Evolutionary conservation across 2,113 vertebrate genomes (phyloP).

Genomic region (Arizona elegans): DNA sequence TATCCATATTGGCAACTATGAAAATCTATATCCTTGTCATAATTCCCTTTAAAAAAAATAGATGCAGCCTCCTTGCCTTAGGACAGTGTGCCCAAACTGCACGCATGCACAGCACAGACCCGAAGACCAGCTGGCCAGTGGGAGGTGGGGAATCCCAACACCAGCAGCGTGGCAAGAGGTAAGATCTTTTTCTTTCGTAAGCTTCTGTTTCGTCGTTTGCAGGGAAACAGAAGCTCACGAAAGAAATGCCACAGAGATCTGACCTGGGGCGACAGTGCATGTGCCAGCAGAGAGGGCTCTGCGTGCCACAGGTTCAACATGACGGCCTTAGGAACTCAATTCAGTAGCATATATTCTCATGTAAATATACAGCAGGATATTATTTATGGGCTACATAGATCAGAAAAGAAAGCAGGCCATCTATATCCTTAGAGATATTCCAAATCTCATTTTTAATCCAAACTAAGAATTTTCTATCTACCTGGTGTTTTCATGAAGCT

Average conservation of each 20-base stretch:
- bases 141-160: too few species aligned
- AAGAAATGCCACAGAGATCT: too few species aligned
- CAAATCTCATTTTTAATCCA: neutral
- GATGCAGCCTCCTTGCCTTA: neutral
- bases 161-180: too few species aligned
- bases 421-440: neutral
- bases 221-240: too few species aligned
- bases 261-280: too few species aligned
- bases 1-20: neutral
- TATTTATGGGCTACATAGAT: neutral
- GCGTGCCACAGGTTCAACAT: too few species aligned
- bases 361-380: neutral
- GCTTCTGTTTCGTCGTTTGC: too few species aligned
- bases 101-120: too few species aligned
- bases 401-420: neutral
- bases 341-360: neutral
- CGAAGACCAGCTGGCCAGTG: too few species aligned
- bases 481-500: neutral
- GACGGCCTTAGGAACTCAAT: neutral
- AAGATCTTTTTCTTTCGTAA: too few species aligned
- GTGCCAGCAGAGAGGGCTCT: too few species aligned
- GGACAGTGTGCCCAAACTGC: too few species aligned
- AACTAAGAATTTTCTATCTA: neutral
- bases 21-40: neutral
- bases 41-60: neutral